These are phyloP conservation scores for Zaprionus gabonicus DNA, from an alignment of 1,140 invertebrate species.

Conservation along the genomic window DNA sequence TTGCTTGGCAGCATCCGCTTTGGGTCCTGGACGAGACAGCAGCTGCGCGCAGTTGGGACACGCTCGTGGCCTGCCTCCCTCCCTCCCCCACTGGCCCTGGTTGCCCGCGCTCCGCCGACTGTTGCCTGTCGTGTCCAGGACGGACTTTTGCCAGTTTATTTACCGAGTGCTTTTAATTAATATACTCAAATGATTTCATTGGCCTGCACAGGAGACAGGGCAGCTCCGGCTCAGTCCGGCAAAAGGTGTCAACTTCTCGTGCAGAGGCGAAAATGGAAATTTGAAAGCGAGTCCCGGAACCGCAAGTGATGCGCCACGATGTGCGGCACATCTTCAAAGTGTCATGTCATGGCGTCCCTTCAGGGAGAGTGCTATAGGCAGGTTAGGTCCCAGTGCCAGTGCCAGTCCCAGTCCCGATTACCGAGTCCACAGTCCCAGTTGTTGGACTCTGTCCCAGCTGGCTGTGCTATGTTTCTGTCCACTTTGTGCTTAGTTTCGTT, in stretches of 20 bases:
- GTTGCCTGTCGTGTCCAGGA: not conserved
- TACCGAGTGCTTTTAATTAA: conserved; percentile 78
- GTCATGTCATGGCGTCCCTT: conserved; percentile 39
- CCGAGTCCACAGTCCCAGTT: not conserved
- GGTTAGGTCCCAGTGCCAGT: not conserved
- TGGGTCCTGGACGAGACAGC: conserved; percentile 28
- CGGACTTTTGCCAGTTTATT: conserved; percentile 39
- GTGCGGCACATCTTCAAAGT: conserved; percentile 67
- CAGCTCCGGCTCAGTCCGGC: not conserved
- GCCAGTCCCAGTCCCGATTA: too few species aligned
- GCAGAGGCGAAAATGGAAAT: conserved; percentile 49
- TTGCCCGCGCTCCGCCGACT: not conserved
- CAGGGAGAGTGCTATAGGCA: not conserved
- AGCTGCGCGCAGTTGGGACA: conserved; percentile 33
- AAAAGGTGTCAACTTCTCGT: conserved; percentile 33
- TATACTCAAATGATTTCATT: conserved; percentile 81
- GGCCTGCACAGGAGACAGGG: conserved; percentile 11
- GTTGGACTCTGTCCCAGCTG: conserved; percentile 3
- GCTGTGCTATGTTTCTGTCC: conserved; percentile 35
- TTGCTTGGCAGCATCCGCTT: conserved; percentile 41
- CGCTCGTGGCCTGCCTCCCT: not conserved
- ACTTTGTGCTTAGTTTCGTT: conserved; percentile 28
- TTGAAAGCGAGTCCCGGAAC: conserved; percentile 50
- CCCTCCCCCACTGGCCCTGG: not conserved
- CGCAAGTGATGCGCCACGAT: conserved; percentile 56